Evolutionary conservation across 92 coral and sea anemone genomes (phyloP).

Genomic region (Pocillopora meandrina): DNA sequence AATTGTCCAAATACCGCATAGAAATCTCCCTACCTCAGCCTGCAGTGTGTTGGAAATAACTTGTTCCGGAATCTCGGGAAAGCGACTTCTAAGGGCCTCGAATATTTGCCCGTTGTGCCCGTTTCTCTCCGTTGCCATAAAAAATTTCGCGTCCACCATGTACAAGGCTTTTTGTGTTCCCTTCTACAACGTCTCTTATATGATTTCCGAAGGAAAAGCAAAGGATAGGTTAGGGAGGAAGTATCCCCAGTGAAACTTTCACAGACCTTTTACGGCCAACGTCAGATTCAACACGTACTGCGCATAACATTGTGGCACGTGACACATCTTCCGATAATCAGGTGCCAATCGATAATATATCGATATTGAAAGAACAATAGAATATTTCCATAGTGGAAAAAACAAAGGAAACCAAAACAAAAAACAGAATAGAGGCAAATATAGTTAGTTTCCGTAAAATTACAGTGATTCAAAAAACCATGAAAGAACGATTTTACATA

Average conservation of each 20-base stretch:
- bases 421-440: too few relatives aligned
- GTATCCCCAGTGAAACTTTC: slow-evolving; percentile 18
- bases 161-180: slow-evolving; percentile 51
- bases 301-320: slow-evolving; percentile 82
- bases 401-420: too few relatives aligned
- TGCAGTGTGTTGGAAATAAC: slow-evolving; percentile 63
- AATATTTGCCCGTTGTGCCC: slow-evolving; percentile 49
- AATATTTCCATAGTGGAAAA: too few relatives aligned
- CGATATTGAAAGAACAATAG: slow-evolving; percentile 16
- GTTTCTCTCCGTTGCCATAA: slow-evolving; percentile 69
- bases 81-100: slow-evolving; percentile 56
- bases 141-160: slow-evolving; percentile 70
- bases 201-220: slow-evolving; percentile 4
- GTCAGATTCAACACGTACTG: slow-evolving; percentile 65
- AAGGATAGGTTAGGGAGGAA: slow-evolving; percentile 34
- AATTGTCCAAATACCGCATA: background rate
- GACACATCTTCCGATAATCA: slow-evolving; percentile 36
- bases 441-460: too few relatives aligned
- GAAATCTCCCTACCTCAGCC: slow-evolving; percentile 47
- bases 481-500: too few relatives aligned
- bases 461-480: too few relatives aligned
- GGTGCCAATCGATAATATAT: slow-evolving; percentile 3
- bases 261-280: slow-evolving; percentile 32
- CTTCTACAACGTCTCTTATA: slow-evolving; percentile 43
- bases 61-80: slow-evolving; percentile 77